These are phyloP conservation scores for Astyanax mexicanus DNA, from an alignment of 2,797 vertebrate species.

Conservation along the genomic window DNA sequence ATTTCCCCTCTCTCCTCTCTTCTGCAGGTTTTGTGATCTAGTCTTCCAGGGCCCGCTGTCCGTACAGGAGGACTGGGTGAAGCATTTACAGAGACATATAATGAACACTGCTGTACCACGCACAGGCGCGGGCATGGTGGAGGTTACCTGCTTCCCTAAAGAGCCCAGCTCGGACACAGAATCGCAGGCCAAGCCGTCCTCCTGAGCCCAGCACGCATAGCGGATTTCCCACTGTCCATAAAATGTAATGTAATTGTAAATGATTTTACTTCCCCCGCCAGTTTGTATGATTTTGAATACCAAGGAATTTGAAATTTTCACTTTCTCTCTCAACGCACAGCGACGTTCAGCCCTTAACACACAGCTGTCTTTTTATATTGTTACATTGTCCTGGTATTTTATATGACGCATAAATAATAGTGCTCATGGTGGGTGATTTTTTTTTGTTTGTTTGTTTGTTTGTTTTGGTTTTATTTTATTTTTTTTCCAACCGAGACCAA, in stretches of 20 bases:
- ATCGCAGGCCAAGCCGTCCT: conserved; percentile 78
- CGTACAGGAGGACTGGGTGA: conserved; percentile 99
- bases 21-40: conserved; percentile 94
- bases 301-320: conserved; percentile 57
- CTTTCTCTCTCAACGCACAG: conserved; percentile 29
- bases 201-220: conserved; percentile 78
- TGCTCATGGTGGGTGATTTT: conserved; percentile 66
- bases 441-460: no score
- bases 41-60: conserved; percentile 98
- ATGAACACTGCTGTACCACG: conserved; percentile 97
- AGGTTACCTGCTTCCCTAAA: conserved; percentile 88
- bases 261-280: conserved; percentile 24
- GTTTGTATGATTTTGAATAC: conserved; percentile 49
- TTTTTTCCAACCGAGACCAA: conserved; percentile 77
- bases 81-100: conserved; percentile 99
- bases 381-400: conserved; percentile 73
- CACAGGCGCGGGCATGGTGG: conserved; percentile 97
- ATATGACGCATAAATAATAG: conserved; percentile 66
- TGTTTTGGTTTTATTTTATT: conserved; percentile 51
- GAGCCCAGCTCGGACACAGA: conserved; percentile 73
- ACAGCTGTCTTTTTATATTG: conserved; percentile 62
- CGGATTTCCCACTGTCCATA: neutral
- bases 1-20: neutral
- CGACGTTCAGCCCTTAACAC: conserved; percentile 34
- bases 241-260: conserved; percentile 24